These are phyloP conservation scores for Sylvicola fuscatus DNA, from an alignment of 2,888 invertebrate species.

Conservation along the genomic window DNA sequence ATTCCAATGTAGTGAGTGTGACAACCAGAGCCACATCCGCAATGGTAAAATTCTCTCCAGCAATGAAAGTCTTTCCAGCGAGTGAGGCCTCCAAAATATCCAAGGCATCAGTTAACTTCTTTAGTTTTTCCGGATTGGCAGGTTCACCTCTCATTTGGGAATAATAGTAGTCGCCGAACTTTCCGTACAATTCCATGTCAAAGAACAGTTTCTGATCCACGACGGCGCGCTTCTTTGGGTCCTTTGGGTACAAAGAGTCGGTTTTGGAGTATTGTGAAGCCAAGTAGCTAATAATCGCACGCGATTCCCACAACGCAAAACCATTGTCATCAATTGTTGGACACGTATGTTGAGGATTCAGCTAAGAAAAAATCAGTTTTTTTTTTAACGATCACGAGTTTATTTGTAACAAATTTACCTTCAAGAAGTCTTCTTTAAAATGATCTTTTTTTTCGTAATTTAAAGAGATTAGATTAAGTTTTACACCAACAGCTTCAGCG, in stretches of 20 bases:
- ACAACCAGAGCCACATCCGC: constrained; percentile 51
- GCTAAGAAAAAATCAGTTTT: constrained; percentile 21
- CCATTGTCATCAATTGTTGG: constrained; percentile 72
- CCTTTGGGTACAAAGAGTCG: constrained; percentile 51
- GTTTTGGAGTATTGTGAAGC: constrained; percentile 62
- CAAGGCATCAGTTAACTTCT: constrained; percentile 39
- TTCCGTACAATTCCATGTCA: constrained; percentile 51
- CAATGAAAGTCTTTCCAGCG: constrained; percentile 40
- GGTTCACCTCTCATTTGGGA: constrained; percentile 39
- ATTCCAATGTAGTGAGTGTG: constrained; percentile 47
- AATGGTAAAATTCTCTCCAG: constrained; percentile 44
- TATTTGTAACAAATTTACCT: too few species aligned
- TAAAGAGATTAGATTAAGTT: too few species aligned
- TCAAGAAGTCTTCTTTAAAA: too few species aligned
- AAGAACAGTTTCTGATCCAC: constrained; percentile 66
- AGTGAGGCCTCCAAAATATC: constrained; percentile 41
- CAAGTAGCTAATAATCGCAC: constrained; percentile 62
- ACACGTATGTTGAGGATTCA: constrained; percentile 69
- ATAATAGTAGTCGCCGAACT: constrained; percentile 48
- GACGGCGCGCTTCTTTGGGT: constrained; percentile 50
- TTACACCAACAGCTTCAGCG: too few species aligned
- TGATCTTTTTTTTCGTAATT: too few species aligned
- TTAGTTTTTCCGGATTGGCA: constrained; percentile 42
- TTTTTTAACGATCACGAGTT: too few species aligned
- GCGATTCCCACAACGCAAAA: constrained; percentile 63